Evolutionary conservation across 2,888 invertebrate genomes (phyloP).

Genomic region (Imbricaverruca yamaguchii): DNA sequence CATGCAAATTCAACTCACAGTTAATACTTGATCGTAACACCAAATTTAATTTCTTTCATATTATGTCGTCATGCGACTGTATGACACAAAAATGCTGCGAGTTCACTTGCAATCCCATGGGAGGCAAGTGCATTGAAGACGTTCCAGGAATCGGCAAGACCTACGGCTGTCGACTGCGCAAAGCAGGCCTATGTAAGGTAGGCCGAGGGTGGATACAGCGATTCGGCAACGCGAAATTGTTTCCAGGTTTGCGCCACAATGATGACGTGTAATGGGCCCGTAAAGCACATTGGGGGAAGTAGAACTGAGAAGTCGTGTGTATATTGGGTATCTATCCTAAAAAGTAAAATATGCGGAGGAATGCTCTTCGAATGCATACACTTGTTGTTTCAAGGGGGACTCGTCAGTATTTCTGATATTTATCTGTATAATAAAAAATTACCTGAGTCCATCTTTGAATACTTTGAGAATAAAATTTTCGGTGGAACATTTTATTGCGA

Average conservation of each 20-base stretch:
- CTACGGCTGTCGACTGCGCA: background rate
- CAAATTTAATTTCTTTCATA: no score
- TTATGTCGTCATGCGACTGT: background rate
- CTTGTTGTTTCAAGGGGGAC: background rate
- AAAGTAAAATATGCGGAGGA: background rate
- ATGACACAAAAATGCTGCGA: background rate
- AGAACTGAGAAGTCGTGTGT: background rate
- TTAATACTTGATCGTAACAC: no score
- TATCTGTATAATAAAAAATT: no score
- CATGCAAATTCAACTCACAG: no score
- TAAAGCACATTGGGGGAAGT: background rate
- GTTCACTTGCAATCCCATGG: background rate
- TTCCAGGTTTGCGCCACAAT: background rate
- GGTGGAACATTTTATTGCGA: no score
- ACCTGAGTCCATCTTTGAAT: no score
- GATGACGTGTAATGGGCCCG: background rate
- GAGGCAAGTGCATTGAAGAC: background rate
- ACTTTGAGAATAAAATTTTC: no score
- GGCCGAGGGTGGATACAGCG: background rate
- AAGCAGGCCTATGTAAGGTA: background rate
- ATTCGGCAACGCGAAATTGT: background rate
- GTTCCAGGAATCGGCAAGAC: background rate
- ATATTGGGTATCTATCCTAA: background rate
- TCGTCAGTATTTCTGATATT: no score
- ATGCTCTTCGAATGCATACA: background rate